phyloP scores from a whole-genome alignment of 2,888 invertebrate species.

The Timandra comae region DNA sequence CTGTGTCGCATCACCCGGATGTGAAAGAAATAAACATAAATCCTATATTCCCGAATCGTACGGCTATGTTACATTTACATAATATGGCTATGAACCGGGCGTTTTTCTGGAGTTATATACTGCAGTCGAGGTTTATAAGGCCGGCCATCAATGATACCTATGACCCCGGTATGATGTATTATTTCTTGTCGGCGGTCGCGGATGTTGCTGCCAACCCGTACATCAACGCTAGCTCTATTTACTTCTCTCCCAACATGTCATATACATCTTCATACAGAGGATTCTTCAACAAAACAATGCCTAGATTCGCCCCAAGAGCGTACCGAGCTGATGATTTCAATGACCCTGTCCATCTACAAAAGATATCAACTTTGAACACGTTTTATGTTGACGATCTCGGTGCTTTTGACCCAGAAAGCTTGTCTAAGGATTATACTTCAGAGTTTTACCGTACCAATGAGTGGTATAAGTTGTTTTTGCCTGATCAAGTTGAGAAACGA shows the following conservation, averaged over 20 bases:
- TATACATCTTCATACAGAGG: conserved; percentile 96
- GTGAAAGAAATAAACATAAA: conserved; percentile 96
- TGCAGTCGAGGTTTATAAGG: conserved; percentile 92
- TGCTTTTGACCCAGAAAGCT: conserved; percentile 86
- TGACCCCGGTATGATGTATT: conserved; percentile 99
- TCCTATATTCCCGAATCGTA: conserved; percentile 95
- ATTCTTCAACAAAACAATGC: conserved; percentile 97
- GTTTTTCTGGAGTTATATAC: conserved; percentile 96
- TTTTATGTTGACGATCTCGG: conserved; percentile 92
- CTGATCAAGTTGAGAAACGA: conserved; percentile 87
- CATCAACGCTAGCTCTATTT: conserved; percentile 94
- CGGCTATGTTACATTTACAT: conserved; percentile 93
- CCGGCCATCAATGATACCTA: conserved; percentile 94
- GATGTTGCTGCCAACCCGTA: conserved; percentile 95
- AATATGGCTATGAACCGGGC: conserved; percentile 97
- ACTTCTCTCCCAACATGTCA: conserved; percentile 95
- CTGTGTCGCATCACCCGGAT: conserved; percentile 94
- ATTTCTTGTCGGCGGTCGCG: conserved; percentile 94
- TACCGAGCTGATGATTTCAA: conserved; percentile 95
- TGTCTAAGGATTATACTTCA: conserved; percentile 91
- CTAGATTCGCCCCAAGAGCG: conserved; percentile 95
- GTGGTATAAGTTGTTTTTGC: conserved; percentile 95
- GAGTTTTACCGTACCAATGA: conserved; percentile 94
- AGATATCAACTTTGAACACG: conserved; percentile 96
- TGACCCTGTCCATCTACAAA: conserved; percentile 94